Evolutionary conservation across 2,888 invertebrate genomes (phyloP).

Genomic region (Cremastinae sp.): DNA sequence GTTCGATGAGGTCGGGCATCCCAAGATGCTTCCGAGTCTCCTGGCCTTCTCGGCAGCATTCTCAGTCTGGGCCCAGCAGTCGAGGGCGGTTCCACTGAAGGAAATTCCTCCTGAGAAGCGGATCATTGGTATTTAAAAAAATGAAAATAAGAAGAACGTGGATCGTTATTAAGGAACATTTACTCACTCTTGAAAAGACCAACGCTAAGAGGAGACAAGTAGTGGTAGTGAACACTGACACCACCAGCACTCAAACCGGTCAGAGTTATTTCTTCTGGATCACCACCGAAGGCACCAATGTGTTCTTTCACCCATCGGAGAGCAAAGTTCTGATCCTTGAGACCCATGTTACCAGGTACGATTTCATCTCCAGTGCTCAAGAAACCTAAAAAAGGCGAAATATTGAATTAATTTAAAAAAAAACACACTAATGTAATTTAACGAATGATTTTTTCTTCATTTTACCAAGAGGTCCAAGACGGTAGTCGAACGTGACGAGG

Average conservation of each 20-base stretch:
- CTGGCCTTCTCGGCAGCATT: constrained; percentile 83
- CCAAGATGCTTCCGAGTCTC: constrained; percentile 83
- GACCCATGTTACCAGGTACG: constrained; percentile 87
- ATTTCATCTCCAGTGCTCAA: constrained; percentile 87
- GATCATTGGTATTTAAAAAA: background rate
- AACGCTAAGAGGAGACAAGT: constrained; percentile 84
- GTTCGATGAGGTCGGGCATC: constrained; percentile 83
- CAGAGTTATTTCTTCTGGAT: constrained; percentile 86
- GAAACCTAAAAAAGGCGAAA: constrained; percentile 83
- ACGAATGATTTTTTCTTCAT: constrained; percentile 39
- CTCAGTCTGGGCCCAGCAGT: constrained; percentile 79
- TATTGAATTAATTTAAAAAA: background rate
- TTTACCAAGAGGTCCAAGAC: constrained; percentile 86
- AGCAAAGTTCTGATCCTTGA: constrained; percentile 88
- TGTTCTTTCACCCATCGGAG: constrained; percentile 87
- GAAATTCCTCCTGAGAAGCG: constrained; percentile 82
- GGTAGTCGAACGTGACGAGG: constrained; percentile 86
- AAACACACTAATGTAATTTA: background rate
- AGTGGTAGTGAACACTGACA: constrained; percentile 88
- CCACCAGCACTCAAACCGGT: constrained; percentile 88
- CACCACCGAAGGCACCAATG: constrained; percentile 87
- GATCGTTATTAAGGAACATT: background rate
- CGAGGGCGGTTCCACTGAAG: constrained; percentile 86
- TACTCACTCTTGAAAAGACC: constrained; percentile 80
- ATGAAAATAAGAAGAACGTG: background rate